These are phyloP conservation scores for Phalacrocorax aristotelis DNA, from an alignment of 2,113 vertebrate genomes.

Conservation along the genomic window DNA sequence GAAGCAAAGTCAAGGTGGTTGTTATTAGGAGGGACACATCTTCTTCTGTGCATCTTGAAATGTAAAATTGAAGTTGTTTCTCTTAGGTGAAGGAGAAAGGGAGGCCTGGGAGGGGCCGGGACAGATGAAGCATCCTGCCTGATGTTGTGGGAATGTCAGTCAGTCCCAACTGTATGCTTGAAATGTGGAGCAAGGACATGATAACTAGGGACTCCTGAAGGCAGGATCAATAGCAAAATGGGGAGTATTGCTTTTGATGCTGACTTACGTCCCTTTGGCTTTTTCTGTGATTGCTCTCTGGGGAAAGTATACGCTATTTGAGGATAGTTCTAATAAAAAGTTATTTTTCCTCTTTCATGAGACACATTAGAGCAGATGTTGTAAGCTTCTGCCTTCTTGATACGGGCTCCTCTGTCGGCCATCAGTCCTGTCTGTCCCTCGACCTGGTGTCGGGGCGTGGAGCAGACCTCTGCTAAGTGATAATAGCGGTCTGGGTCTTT, in stretches of 20 bases:
- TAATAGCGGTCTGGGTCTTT: not conserved
- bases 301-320: not conserved
- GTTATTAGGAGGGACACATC: not conserved
- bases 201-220: not conserved
- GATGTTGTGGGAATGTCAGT: not conserved
- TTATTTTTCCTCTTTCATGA: not conserved
- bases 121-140: not conserved
- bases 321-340: not conserved
- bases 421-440: fast-evolving
- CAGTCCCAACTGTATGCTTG: not conserved
- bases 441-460: fast-evolving
- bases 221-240: not conserved
- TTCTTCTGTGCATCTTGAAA: fast-evolving
- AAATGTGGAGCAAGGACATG: not conserved
- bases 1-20: not conserved
- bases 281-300: not conserved
- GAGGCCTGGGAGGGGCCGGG: not conserved
- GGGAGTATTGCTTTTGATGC: not conserved
- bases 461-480: not conserved
- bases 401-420: not conserved
- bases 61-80: not conserved
- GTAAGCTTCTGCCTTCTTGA: not conserved
- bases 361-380: not conserved
- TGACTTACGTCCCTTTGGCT: not conserved
- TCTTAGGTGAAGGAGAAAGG: not conserved